phyloP scores from a whole-genome alignment of 1,140 invertebrate species.

The Sitobion miscanthi region DNA sequence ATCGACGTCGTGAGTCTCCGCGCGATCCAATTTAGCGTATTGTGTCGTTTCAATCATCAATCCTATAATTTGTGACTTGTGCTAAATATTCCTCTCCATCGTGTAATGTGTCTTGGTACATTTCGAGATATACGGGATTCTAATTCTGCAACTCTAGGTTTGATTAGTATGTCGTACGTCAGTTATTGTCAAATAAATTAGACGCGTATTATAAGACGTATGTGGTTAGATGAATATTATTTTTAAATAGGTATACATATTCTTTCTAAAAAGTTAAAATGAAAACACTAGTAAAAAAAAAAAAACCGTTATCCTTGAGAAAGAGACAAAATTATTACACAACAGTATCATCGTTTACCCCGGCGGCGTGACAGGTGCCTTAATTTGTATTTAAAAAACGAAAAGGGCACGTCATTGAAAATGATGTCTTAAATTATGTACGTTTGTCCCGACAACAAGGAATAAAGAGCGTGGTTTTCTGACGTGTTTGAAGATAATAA shows the following conservation, averaged over 20 bases:
- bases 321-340: constrained; percentile 13
- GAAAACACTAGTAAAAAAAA: background rate
- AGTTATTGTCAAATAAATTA: background rate
- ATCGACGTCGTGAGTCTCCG: background rate
- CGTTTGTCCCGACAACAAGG: background rate
- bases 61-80: background rate
- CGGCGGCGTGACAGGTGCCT: constrained; percentile 16
- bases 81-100: background rate
- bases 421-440: constrained; percentile 21
- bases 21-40: background rate
- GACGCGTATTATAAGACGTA: background rate
- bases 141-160: background rate
- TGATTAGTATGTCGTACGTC: background rate
- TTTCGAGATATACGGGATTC: background rate
- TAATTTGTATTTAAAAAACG: constrained; percentile 41
- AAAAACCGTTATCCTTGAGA: constrained; percentile 35
- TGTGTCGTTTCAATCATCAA: background rate
- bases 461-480: background rate
- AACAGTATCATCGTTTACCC: background rate
- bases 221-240: background rate
- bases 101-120: background rate
- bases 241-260: background rate
- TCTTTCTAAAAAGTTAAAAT: background rate
- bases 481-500: background rate
- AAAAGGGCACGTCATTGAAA: constrained; percentile 41